Base-by-base conservation (phyloP, 2,797 vertebrate genomes). In the Ctenopoma kingsleyae region DNA sequence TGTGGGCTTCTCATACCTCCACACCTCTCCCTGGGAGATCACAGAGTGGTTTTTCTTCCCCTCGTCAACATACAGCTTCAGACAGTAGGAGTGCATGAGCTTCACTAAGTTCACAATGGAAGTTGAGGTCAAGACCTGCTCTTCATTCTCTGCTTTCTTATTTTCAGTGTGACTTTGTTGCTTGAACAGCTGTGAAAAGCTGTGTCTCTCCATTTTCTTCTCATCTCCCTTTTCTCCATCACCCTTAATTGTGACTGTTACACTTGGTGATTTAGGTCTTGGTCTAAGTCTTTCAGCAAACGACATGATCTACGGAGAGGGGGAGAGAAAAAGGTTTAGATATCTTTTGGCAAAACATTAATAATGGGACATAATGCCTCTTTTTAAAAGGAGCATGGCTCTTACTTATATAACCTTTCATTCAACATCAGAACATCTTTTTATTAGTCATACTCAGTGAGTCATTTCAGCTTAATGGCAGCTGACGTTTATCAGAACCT, bases 1-100 rank as follows among this genome's bases (percentile, higher is more conserved):
- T 1, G 74, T 71, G 17, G 92, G 91, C 54, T 76, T 82, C 73
- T 92, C 78, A 2, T 91, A 93, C 76, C 58, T 88, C 89, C 82
- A 92, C 60, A 93, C 86, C 73, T 93, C 91, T 48, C 84, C 92
- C 55, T 80, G 79, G 16, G 90, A 87, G 67, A 91, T 88, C 5
- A 89, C 11, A 0, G 73, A 22, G 19, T 17, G 49, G 6, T 58
- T 58, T 1, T 25, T 53, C 15, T 59, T 49, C 8, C 81, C 94
- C 82, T 13, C 94, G 84, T 80, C 88, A 85, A 80, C 92, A 38
- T 59, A 93, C 67, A 96, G 88, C 30, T 93, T 92, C 64, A 97
- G 86, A 83, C 97, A 97, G 83, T 99, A 99, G 0, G 97, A 93
- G 69, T 98, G 97, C 96, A 99, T 97, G 82, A 97, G 94, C 69